Conservation (phyloP, 2,888 invertebrate species). For the Antheraea assamensis region DNA sequence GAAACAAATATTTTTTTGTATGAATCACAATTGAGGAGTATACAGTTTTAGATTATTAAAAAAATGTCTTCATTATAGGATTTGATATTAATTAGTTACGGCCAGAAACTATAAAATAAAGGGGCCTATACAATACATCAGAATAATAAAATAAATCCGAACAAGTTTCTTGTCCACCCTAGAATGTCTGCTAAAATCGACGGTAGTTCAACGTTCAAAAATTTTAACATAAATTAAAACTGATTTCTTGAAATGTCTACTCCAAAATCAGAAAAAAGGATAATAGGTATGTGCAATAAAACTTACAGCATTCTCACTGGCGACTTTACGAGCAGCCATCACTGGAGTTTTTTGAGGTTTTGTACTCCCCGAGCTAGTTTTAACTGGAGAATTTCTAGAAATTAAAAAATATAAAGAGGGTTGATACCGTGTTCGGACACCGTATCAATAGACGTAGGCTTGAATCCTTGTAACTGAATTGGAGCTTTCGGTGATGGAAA, state of each 20-base stretch:
- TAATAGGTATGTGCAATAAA: slow-evolving; percentile 14
- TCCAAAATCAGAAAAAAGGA: no score
- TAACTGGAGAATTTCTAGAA: slow-evolving; percentile 40
- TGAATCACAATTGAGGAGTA: background rate
- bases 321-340: slow-evolving; percentile 43
- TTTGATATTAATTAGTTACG: background rate
- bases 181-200: no score
- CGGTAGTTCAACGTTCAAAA: no score
- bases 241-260: no score
- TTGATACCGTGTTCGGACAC: no score
- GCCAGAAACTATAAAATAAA: no score
- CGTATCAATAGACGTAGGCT: no score
- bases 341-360: slow-evolving; percentile 38
- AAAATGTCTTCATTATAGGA: background rate
- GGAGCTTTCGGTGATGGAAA: no score
- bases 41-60: background rate
- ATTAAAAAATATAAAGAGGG: background rate
- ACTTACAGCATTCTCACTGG: slow-evolving; percentile 64
- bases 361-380: slow-evolving; percentile 43
- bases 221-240: no score
- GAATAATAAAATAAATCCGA: background rate
- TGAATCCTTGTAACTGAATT: no score
- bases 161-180: no score
- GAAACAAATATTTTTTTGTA: background rate
- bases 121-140: no score